Percentiles rank a stretch among this genome's conserved stretches.
phyloP scores from a whole-genome alignment of 2,113 vertebrate species.

The Speoplatyrhinus poulsoni region DNA sequence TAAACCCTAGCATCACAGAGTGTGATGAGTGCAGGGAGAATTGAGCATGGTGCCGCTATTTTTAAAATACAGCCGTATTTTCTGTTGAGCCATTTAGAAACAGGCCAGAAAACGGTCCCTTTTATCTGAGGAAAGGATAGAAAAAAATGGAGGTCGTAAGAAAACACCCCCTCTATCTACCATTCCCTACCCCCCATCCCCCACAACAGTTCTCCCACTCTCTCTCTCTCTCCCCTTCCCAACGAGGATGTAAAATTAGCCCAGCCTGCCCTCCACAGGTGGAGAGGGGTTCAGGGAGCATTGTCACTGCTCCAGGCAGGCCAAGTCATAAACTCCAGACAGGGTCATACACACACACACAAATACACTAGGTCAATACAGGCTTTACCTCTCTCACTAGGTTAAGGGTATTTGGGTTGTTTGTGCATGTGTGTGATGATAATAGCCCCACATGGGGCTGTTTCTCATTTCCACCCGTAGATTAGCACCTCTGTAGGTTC shows the following conservation, averaged over 20 bases:
- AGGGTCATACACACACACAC: conserved; percentile 3
- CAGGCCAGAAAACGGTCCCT: too few relatives aligned
- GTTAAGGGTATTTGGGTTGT: conserved; percentile 74
- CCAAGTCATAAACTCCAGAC: conserved; percentile 46
- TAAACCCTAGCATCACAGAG: not conserved
- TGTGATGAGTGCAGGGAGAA: too few relatives aligned
- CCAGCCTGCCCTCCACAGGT: conserved; percentile 80
- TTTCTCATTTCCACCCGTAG: conserved; percentile 54
- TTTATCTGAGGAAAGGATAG: conserved; percentile 1
- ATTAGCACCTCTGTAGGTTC: conserved; percentile 38
- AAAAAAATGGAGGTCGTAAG: not conserved
- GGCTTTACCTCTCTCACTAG: conserved; percentile 69
- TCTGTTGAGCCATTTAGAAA: too few relatives aligned
- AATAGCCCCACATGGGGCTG: conserved; percentile 64
- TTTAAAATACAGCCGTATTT: too few relatives aligned
- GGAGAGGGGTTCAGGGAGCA: conserved; percentile 57
- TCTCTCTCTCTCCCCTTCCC: conserved; percentile 20
- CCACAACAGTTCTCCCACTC: not conserved
- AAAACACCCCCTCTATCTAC: conserved; percentile 8
- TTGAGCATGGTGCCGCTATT: too few relatives aligned
- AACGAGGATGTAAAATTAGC: conserved; percentile 66
- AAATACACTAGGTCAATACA: conserved; percentile 67
- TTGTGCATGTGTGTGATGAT: conserved; percentile 69
- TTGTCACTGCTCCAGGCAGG: conserved; percentile 44
- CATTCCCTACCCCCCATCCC: not conserved